Evolutionary conservation across 1,140 invertebrate species (phyloP).

Genomic region (Calephelis nemesis): DNA sequence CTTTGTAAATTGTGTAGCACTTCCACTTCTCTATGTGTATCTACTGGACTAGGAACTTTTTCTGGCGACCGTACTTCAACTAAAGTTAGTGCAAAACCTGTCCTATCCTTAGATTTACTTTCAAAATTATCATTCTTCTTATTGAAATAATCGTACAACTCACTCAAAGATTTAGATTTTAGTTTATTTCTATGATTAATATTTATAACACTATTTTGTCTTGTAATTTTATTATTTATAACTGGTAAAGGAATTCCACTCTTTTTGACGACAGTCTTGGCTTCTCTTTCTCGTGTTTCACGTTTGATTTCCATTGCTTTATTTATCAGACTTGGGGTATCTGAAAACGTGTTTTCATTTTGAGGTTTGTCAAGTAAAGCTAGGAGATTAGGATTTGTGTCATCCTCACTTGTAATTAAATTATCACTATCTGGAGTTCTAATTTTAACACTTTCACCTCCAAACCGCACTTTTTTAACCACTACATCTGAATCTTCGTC

Average conservation of each 20-base stretch:
- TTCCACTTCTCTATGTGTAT: slow-evolving; percentile 81
- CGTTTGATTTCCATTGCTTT: slow-evolving; percentile 64
- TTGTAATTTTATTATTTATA: slow-evolving; percentile 49
- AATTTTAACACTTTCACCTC: slow-evolving; percentile 90
- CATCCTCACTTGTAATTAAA: slow-evolving; percentile 75
- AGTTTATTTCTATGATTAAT: slow-evolving; percentile 53
- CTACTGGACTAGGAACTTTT: slow-evolving; percentile 67
- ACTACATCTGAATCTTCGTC: slow-evolving; percentile 80
- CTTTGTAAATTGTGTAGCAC: slow-evolving; percentile 82
- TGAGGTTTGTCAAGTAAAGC: slow-evolving; percentile 40
- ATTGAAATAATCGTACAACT: slow-evolving; percentile 73
- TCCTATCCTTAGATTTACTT: slow-evolving; percentile 42
- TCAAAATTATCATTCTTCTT: slow-evolving; percentile 57
- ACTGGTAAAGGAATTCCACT: slow-evolving; percentile 69
- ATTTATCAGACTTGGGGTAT: slow-evolving; percentile 49
- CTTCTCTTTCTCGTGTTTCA: slow-evolving; percentile 47
- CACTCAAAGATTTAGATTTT: slow-evolving; percentile 76
- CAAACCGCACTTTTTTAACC: slow-evolving; percentile 87
- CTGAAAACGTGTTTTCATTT: slow-evolving; percentile 40
- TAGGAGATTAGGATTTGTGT: slow-evolving; percentile 45
- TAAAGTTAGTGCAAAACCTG: slow-evolving; percentile 62
- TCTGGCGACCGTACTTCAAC: slow-evolving; percentile 68
- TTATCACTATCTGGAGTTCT: slow-evolving; percentile 90
- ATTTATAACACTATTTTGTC: slow-evolving; percentile 38
- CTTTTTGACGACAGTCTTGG: slow-evolving; percentile 42